phyloP scores from a whole-genome alignment of 2,797 vertebrate genomes.

The Champsocephalus gunnari region DNA sequence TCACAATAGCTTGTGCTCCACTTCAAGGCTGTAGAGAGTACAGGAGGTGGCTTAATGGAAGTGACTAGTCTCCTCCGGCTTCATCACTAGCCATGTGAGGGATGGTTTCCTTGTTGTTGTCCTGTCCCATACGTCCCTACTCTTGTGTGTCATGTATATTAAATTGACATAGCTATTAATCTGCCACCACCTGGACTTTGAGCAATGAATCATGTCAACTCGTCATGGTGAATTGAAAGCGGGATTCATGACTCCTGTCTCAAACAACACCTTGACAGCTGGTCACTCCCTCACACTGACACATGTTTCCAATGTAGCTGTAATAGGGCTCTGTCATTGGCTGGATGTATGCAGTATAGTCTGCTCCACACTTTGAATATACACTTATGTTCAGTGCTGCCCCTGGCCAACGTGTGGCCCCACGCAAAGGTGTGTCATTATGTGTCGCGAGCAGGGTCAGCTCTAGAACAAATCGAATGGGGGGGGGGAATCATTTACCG shows the following conservation, averaged over 20 bases:
- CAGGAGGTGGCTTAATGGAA: slow-evolving; percentile 40
- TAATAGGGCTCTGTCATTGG: slow-evolving; percentile 38
- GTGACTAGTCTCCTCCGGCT: slow-evolving; percentile 40
- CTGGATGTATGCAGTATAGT: slow-evolving; percentile 52
- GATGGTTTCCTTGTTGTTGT: slow-evolving; percentile 2
- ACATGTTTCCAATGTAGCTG: slow-evolving; percentile 32
- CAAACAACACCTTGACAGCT: slow-evolving; percentile 29
- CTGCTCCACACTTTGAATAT: slow-evolving; percentile 33
- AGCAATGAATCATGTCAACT: slow-evolving; percentile 15
- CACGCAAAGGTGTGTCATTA: too few relatives aligned
- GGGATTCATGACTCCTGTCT: slow-evolving; percentile 28
- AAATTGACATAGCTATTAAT: slow-evolving; percentile 10
- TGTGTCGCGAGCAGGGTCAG: too few relatives aligned
- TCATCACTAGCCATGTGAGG: not conserved
- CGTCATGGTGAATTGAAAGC: slow-evolving; percentile 3
- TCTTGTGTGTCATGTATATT: slow-evolving; percentile 7
- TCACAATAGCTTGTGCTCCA: not conserved
- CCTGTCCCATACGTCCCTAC: not conserved
- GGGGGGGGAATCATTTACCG: too few relatives aligned
- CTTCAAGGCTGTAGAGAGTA: not conserved
- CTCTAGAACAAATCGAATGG: too few relatives aligned
- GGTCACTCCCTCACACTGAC: slow-evolving; percentile 19
- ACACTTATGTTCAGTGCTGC: not conserved
- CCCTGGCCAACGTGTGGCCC: too few relatives aligned
- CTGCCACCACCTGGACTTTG: not conserved